Base-by-base conservation (phyloP, 2,113 vertebrate species). In the Phoxinus phoxinus region DNA sequence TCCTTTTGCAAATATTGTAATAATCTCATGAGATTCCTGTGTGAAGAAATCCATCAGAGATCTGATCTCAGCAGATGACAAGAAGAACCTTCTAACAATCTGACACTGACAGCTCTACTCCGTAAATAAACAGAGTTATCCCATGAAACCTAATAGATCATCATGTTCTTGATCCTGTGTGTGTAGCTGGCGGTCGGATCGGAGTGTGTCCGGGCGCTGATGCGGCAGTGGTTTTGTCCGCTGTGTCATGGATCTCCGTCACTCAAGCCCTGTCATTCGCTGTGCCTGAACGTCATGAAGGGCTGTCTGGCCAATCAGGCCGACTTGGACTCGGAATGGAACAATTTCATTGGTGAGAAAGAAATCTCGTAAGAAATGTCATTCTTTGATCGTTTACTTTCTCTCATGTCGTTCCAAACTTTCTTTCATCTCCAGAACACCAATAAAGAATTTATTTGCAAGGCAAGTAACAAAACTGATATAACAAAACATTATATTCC, bases 261-360 rank as follows among this genome's bases (percentile, higher is more conserved):
- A 2, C 90, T 97, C 58, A 91, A 92, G 51, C 96, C 96, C 30
- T 97, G 96, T 88, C 93, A 94, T 53, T 93, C 95, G n/a, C 94
- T 97, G 89, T 99, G 98, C 90, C 95, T 99, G 90, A 98, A 98
- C 27, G 97, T 99, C 89, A 96, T 99, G 96, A 98, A 98, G 93
- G 97, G 97, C 92, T 99, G 98, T 86, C 93, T 99, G 91, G 96
- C 96, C 84, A 97, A 97, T 92, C 97, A 98, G 90, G 97, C 97
- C 0, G 96, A 98, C 92, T 94, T 99, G 83, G 96, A 98, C 89
- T 96, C 96, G 0, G 97, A 99, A 90, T 99, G 98, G 98, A 99
- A 97, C 89, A 96, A 96, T 46, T 99, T 98, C 89, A 96, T 98
- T 86, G 97, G 98, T 99, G 95, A 96, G 97, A 93, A 63, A 63